Evolutionary conservation across 2,888 invertebrate species (phyloP).

Genomic region (Disparrhopalites patrizii): DNA sequence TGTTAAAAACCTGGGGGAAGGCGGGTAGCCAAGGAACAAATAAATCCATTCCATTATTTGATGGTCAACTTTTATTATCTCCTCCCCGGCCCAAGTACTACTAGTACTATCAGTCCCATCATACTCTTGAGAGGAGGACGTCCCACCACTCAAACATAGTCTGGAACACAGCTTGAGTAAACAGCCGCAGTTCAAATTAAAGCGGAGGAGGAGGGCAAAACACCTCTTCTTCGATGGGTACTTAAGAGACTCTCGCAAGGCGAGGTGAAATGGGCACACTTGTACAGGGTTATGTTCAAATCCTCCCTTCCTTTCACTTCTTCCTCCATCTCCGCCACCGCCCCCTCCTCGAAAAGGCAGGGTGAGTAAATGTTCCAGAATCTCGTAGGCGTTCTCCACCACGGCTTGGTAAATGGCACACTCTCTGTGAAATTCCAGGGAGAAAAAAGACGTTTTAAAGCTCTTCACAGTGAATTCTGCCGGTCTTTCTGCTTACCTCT

Average conservation of each 20-base stretch:
- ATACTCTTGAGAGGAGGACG: too few relatives aligned
- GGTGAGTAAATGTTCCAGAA: slow-evolving; percentile 39
- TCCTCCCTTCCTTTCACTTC: too few relatives aligned
- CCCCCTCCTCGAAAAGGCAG: background rate
- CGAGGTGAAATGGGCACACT: slow-evolving; percentile 32
- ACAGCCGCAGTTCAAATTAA: slow-evolving; percentile 30
- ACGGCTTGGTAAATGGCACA: slow-evolving; percentile 47
- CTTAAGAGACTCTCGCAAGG: slow-evolving; percentile 27
- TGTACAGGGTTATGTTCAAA: slow-evolving; percentile 14
- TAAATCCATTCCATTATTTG: slow-evolving; percentile 33
- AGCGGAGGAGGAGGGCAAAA: slow-evolving; percentile 28
- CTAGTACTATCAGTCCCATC: background rate
- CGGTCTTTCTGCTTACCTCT: too few relatives aligned
- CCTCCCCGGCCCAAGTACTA: background rate
- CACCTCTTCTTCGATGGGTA: slow-evolving; percentile 30
- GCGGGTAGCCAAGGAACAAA: slow-evolving; percentile 23
- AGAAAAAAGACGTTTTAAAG: too few relatives aligned
- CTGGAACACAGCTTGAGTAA: background rate
- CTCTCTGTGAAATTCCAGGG: slow-evolving; percentile 32
- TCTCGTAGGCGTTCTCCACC: slow-evolving; percentile 39
- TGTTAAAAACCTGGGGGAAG: background rate
- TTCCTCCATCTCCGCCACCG: too few relatives aligned
- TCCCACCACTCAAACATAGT: too few relatives aligned
- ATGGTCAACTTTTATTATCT: slow-evolving; percentile 16
- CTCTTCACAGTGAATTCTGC: too few relatives aligned